A percentile compares a stretch with the other conserved stretches of the same genome.
Conservation (phyloP, 2,113 vertebrate genomes). For the Grammomys surdaster region DNA sequence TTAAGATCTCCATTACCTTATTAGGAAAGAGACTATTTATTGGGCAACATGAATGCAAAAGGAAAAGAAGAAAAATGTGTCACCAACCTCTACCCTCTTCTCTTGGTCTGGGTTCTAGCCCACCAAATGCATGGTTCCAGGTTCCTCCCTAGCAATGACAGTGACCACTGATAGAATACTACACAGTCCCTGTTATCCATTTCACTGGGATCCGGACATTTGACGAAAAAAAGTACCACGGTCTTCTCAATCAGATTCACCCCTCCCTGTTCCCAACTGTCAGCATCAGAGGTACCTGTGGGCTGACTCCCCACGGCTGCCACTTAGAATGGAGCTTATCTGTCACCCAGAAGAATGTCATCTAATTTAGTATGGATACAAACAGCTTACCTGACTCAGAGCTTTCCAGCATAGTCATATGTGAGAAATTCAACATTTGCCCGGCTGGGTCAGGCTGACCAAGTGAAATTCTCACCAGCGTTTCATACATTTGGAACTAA, state of each 20-base stretch:
- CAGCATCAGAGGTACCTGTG: not conserved
- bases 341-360: not conserved
- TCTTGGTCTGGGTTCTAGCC: not conserved
- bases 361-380: not conserved
- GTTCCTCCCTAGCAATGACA: not conserved
- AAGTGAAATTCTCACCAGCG: not conserved
- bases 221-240: not conserved
- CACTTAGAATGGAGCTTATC: not conserved
- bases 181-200: not conserved
- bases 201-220: not conserved
- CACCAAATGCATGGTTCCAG: not conserved
- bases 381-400: not conserved
- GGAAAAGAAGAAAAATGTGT: not conserved
- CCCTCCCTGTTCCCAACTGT: not conserved
- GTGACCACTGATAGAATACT: not conserved
- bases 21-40: slow-evolving; percentile 9
- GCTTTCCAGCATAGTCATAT: not conserved
- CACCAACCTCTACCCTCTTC: not conserved
- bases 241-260: not conserved
- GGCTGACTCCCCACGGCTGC: not conserved
- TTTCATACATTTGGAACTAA: slow-evolving; percentile 23
- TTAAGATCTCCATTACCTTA: not conserved
- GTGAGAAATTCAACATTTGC: not conserved
- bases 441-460: not conserved
- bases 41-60: not conserved